Evolutionary conservation across 2,888 invertebrate species (phyloP), one percentile per base, ranked within the genome.

Genomic region (Lamproptera curius): DNA sequence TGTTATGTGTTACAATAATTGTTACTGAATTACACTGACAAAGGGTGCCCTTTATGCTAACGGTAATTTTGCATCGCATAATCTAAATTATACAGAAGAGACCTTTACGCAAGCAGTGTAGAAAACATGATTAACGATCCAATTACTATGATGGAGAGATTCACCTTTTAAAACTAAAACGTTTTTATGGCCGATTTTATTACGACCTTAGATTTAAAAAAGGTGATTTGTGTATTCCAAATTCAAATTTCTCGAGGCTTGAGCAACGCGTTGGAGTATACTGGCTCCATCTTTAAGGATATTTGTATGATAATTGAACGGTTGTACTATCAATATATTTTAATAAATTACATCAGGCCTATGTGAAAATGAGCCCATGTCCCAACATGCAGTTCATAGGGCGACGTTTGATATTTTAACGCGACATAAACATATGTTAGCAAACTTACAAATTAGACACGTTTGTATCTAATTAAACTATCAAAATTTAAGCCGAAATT

Each of bases 321-420:
- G 16, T 35, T 35, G 14, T 10, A 14, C 14, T 1, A 15, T 1
- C 11, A 11, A 16, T 33, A 16, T 10, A 26, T 9, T 31, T n/a
- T 10, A 15, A 16, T 34, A 5, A 4, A 14, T 33, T 31, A 8
- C 2, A 33, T 33, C 9, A 11, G 4, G 17, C 14, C 2, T 33
- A n/a, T 9, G 9, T 11, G 15, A 40, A n/a, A 16, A 11, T 16
- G 6, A 10, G 4, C 16, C 23, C 28, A 14, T 16, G 75, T 70
- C 70, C 57, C 54, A 72, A 75, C 67, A 65, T n/a, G 41, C 62
- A 56, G 76, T 76, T 76, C 76, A 72, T 55, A 63, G 80, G 79
- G 82, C 80, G 68, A 28, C 59, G 61, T 61, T 69, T 84, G 83
- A 73, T 83, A 84, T 82, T 85, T 81, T 70, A 66, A 66, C 65